phyloP scores from a whole-genome alignment of 2,888 invertebrate species.

The Ennomos fuscantarius region DNA sequence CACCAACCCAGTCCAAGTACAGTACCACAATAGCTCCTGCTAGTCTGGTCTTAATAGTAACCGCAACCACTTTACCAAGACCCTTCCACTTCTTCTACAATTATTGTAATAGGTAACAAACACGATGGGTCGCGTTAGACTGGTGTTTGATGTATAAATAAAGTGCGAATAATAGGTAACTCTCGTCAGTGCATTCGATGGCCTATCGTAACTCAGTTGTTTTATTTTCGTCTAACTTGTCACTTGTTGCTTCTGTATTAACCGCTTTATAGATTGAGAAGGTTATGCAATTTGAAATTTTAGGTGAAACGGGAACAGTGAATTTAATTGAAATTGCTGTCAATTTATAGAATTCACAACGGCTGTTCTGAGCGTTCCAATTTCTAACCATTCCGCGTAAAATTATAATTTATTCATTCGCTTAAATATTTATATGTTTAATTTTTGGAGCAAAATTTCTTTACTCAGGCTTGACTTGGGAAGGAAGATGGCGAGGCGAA shows the following conservation, averaged over 20 bases:
- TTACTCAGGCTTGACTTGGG: no score
- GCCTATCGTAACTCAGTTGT: slow-evolving; percentile 22
- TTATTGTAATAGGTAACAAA: no score
- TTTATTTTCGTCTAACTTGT: slow-evolving; percentile 30
- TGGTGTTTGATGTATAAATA: slow-evolving; percentile 63
- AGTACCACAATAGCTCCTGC: slow-evolving; percentile 62
- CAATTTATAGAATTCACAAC: no score
- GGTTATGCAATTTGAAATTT: slow-evolving; percentile 11
- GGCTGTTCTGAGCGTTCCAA: no score
- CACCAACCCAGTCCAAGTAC: slow-evolving; percentile 32
- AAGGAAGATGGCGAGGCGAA: no score
- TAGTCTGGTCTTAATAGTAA: slow-evolving; percentile 54
- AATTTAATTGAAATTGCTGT: background rate
- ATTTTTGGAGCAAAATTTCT: no score
- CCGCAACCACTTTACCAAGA: no score
- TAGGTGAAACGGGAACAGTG: background rate
- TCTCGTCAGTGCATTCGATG: slow-evolving; percentile 52
- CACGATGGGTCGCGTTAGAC: no score
- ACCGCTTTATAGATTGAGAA: slow-evolving; percentile 34
- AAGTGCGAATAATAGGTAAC: slow-evolving; percentile 82
- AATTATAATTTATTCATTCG: no score
- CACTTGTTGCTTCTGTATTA: slow-evolving; percentile 23
- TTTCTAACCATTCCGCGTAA: no score
- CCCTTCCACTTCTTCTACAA: no score
- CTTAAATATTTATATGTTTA: no score